Evolutionary conservation across 2,888 invertebrate species (phyloP).

Genomic region (Chymomyza caudatula): DNA sequence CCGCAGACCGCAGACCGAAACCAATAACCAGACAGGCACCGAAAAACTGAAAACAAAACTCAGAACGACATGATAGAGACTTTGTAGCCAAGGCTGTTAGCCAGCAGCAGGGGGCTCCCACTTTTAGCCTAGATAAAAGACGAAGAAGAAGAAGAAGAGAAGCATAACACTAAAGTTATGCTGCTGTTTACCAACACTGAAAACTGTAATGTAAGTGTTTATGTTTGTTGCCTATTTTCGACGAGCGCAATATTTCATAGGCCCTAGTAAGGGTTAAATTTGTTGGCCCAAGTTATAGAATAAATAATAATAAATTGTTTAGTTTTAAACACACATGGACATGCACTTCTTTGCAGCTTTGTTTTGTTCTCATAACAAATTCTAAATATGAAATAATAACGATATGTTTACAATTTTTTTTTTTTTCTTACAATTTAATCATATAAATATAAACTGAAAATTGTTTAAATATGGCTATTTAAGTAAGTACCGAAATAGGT

Average conservation of each 20-base stretch:
- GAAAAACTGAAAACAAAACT: not conserved
- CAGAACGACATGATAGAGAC: not conserved
- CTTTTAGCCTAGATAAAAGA: no score
- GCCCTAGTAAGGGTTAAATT: not conserved
- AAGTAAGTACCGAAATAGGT: not conserved
- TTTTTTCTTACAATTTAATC: constrained; percentile 2
- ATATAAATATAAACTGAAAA: constrained; percentile 43
- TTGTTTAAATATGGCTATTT: constrained; percentile 9
- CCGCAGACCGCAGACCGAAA: not conserved
- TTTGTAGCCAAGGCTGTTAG: not conserved
- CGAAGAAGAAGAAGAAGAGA: no score
- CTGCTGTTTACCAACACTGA: not conserved
- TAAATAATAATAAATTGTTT: not conserved
- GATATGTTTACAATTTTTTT: not conserved
- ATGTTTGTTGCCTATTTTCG: not conserved
- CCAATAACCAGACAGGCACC: not conserved
- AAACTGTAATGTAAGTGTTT: not conserved
- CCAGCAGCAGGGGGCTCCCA: not conserved
- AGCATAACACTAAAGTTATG: not conserved
- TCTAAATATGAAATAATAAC: not conserved
- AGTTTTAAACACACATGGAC: not conserved
- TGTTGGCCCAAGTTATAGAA: not conserved
- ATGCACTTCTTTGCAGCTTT: not conserved
- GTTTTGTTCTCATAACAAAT: not conserved
- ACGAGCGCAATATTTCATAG: not conserved